Percentiles rank a stretch among this genome's conserved stretches.
Conservation (phyloP, 2,888 invertebrate genomes). For the Cephus spinipes region DNA sequence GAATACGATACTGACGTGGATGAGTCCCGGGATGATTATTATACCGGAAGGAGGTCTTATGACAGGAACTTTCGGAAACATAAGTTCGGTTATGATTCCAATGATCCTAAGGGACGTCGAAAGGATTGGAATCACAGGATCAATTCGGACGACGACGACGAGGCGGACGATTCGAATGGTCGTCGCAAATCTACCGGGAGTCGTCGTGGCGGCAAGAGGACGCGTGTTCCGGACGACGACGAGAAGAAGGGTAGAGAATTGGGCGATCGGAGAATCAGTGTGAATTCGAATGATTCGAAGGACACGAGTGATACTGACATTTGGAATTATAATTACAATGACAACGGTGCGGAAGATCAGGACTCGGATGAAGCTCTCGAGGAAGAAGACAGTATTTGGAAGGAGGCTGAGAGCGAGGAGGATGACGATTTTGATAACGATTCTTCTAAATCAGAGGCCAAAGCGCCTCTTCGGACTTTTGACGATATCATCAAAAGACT, state of each 20-base stretch:
- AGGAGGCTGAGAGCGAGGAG: conserved; percentile 16
- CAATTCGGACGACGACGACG: conserved; percentile 17
- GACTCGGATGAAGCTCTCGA: conserved; percentile 22
- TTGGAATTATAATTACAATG: conserved; percentile 20
- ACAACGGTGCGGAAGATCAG: neutral
- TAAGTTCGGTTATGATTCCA: conserved; percentile 1
- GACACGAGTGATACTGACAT: neutral
- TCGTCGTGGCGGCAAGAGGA: conserved; percentile 19
- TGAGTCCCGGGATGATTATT: conserved; percentile 2
- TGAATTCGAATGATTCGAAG: neutral
- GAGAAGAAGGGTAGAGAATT: neutral
- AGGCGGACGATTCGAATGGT: conserved; percentile 23
- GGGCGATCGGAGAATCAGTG: conserved; percentile 13
- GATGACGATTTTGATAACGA: conserved; percentile 48
- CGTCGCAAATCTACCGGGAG: conserved; percentile 9
- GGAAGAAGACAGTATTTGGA: conserved; percentile 15
- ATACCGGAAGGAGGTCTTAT: neutral
- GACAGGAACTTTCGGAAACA: neutral
- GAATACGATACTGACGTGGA: conserved; percentile 13
- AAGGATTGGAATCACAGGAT: conserved; percentile 19
- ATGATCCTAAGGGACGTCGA: neutral
- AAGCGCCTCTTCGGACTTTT: conserved; percentile 49
- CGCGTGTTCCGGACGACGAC: neutral
- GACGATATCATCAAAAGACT: conserved; percentile 61
- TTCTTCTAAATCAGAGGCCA: conserved; percentile 40